Conservation (phyloP, 1,140 invertebrate genomes). For the Pachyrhynchus sulphureomaculatus region DNA sequence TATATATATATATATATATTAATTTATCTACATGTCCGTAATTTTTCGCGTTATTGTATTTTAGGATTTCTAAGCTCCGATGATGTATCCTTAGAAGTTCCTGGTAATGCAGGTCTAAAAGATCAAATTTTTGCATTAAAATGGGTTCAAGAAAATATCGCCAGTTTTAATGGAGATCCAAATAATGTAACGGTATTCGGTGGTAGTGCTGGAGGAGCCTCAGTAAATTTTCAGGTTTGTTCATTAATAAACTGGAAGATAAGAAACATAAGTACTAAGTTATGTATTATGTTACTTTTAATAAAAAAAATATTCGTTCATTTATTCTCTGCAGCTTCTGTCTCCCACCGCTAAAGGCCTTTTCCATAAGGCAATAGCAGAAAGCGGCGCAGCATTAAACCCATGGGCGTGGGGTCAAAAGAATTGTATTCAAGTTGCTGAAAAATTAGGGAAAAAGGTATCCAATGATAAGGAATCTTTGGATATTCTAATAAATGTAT, state of each 20-base stretch:
- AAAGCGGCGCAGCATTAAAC: conserved; percentile 61
- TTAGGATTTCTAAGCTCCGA: conserved; percentile 57
- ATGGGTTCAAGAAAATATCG: conserved; percentile 64
- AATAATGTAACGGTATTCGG: conserved; percentile 64
- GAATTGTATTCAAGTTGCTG: conserved; percentile 47
- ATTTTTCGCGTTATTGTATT: background rate
- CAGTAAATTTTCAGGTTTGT: conserved; percentile 48
- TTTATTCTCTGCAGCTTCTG: conserved; percentile 49
- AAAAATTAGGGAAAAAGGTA: conserved; percentile 30
- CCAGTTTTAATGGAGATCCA: conserved; percentile 60
- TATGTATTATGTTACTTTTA: too few relatives aligned
- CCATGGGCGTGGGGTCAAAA: conserved; percentile 53
- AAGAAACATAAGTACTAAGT: too few relatives aligned
- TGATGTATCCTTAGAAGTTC: conserved; percentile 41
- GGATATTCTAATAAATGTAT: conserved; percentile 52
- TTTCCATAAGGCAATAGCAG: conserved; percentile 61
- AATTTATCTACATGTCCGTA: background rate
- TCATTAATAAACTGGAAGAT: background rate
- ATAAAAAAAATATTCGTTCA: too few relatives aligned
- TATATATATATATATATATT: too few relatives aligned
- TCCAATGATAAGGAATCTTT: conserved; percentile 36
- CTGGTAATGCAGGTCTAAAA: conserved; percentile 64
- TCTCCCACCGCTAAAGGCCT: conserved; percentile 61
- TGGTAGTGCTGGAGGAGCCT: conserved; percentile 59
- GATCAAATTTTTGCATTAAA: conserved; percentile 61